Evolutionary conservation across 2,113 vertebrate genomes (phyloP).

Genomic region (Platichthys flesus): DNA sequence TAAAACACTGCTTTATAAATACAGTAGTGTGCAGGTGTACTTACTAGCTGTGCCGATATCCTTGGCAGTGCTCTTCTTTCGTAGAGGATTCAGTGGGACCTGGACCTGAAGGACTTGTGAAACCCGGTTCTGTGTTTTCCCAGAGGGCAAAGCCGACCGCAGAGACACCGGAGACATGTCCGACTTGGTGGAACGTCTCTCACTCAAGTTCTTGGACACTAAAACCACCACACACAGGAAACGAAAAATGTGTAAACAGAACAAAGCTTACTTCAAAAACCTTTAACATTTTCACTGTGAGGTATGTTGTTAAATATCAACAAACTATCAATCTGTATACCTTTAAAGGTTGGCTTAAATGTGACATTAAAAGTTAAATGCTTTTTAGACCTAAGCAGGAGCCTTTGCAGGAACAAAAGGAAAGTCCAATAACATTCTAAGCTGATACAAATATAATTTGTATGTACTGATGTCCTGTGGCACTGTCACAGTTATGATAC

Average conservation of each 20-base stretch:
- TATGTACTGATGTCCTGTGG: no score
- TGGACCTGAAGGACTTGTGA: constrained; percentile 94
- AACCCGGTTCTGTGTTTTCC: constrained; percentile 90
- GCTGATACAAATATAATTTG: no score
- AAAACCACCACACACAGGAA: background rate
- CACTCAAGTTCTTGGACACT: constrained; percentile 95
- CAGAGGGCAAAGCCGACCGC: constrained; percentile 84
- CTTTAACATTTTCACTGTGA: no score
- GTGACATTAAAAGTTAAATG: no score
- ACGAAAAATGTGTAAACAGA: background rate
- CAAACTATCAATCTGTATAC: no score
- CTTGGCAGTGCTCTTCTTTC: constrained; percentile 91
- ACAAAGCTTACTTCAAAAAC: background rate
- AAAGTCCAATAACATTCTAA: no score
- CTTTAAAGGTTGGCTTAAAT: no score
- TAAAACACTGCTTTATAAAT: background rate
- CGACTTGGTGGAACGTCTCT: constrained; percentile 87
- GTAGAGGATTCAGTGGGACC: constrained; percentile 90
- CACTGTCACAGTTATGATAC: no score
- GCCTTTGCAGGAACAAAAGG: no score
- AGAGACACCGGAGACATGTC: constrained; percentile 94
- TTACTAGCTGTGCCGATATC: constrained; percentile 86
- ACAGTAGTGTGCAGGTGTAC: constrained; percentile 41
- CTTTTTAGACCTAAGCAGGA: no score
- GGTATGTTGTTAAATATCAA: no score